Conservation (phyloP, 2,113 vertebrate species). For the Martes martes region DNA sequence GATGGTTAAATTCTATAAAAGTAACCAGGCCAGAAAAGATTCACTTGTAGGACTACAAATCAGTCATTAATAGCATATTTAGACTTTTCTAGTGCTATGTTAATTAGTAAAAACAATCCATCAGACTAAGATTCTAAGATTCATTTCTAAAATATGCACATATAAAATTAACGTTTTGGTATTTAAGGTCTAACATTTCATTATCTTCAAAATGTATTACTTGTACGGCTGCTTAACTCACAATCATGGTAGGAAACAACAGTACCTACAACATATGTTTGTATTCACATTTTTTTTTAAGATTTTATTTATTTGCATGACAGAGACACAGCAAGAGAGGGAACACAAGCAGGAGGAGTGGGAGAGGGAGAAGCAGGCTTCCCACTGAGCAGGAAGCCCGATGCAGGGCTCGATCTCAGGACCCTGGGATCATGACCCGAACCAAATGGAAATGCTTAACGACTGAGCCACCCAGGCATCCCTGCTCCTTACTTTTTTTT, state of each 20-base stretch:
- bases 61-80: background rate
- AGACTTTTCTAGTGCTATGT: background rate
- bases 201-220: conserved; percentile 16
- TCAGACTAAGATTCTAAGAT: background rate
- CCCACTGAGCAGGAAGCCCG: too few relatives aligned
- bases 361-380: too few relatives aligned
- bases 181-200: conserved; percentile 2
- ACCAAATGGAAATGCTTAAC: too few relatives aligned
- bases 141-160: background rate
- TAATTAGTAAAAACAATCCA: conserved; percentile 25
- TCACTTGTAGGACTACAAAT: background rate
- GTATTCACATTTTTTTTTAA: background rate
- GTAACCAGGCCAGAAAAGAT: background rate
- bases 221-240: background rate
- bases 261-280: background rate
- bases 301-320: too few relatives aligned
- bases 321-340: too few relatives aligned
- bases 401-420: too few relatives aligned
- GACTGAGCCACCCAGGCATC: too few relatives aligned
- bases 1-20: background rate
- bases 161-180: background rate
- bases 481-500: background rate
- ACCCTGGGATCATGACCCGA: too few relatives aligned
- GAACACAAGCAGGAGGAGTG: too few relatives aligned
- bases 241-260: background rate